Percentiles rank a stretch among this genome's conserved stretches.
These are phyloP conservation scores for Eupsittula cactorum DNA, from an alignment of 2,113 vertebrate species.

Conservation along the genomic window DNA sequence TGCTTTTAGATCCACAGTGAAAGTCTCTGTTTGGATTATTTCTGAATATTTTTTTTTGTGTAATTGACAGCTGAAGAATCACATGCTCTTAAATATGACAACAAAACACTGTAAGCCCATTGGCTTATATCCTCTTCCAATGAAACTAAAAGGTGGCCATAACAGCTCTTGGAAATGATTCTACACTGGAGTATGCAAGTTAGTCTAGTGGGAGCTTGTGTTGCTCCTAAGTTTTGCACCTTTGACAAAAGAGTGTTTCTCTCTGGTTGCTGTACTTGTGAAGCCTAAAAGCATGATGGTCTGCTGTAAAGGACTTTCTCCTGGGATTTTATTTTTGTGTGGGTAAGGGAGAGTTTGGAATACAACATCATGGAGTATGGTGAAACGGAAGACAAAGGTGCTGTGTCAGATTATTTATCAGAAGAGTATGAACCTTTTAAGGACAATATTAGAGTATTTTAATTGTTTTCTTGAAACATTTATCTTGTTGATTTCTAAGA, in stretches of 20 bases:
- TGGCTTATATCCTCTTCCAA: conserved; percentile 74
- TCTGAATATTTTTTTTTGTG: conserved; percentile 69
- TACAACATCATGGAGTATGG: conserved; percentile 73
- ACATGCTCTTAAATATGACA: conserved; percentile 74
- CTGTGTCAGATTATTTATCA: conserved; percentile 81
- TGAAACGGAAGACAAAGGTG: conserved; percentile 76
- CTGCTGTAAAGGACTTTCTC: conserved; percentile 74
- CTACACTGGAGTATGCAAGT: conserved; percentile 66
- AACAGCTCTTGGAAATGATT: conserved; percentile 71
- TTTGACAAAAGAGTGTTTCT: conserved; percentile 70
- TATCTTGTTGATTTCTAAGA: conserved; percentile 81
- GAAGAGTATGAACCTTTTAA: conserved; percentile 78
- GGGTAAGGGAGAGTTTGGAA: conserved; percentile 71
- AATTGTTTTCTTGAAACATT: conserved; percentile 77
- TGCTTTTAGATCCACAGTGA: conserved; percentile 82
- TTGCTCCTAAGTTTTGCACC: conserved; percentile 73
- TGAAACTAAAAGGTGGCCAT: conserved; percentile 69
- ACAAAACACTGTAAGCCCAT: conserved; percentile 73
- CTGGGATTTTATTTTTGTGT: conserved; percentile 76
- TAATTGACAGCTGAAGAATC: conserved; percentile 76
- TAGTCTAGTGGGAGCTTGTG: conserved; percentile 57
- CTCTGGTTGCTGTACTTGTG: conserved; percentile 66
- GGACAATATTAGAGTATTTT: conserved; percentile 76
- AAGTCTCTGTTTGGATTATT: conserved; percentile 79
- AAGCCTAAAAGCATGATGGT: conserved; percentile 76